phyloP scores from a whole-genome alignment of 2,797 vertebrate genomes.

The Oophaga sylvatica region DNA sequence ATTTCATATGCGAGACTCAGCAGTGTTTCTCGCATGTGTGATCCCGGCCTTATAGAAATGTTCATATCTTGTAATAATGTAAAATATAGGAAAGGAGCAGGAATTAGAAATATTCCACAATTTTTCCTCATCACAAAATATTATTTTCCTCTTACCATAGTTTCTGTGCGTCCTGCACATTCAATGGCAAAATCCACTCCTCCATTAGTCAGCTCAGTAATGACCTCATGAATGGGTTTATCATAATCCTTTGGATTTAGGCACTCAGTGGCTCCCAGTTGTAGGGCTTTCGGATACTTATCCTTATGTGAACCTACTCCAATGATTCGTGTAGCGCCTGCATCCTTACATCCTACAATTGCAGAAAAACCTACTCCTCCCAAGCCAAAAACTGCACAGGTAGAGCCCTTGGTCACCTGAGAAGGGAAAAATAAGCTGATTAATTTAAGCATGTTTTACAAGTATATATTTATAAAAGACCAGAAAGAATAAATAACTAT shows the following conservation, averaged over 20 bases:
- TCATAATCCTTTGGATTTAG: constrained; percentile 83
- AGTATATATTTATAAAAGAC: too few relatives aligned
- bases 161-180: constrained; percentile 82
- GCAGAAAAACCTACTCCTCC: constrained; percentile 88
- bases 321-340: constrained; percentile 88
- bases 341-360: constrained; percentile 84
- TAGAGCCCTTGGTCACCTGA: constrained; percentile 76
- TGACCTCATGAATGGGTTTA: constrained; percentile 84
- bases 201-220: constrained; percentile 83
- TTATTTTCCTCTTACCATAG: constrained; percentile 79
- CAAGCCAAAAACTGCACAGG: constrained; percentile 84
- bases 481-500: too few relatives aligned
- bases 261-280: constrained; percentile 87
- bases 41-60: not conserved
- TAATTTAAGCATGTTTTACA: not conserved
- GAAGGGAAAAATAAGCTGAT: not conserved
- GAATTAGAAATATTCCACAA: not conserved
- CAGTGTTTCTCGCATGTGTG: too few relatives aligned
- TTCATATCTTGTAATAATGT: not conserved
- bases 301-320: constrained; percentile 81
- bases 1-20: too few relatives aligned
- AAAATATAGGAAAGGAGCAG: too few relatives aligned
- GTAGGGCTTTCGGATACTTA: constrained; percentile 84
- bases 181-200: constrained; percentile 88
- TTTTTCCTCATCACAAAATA: too few relatives aligned